Base-by-base conservation (phyloP, 37 sponge, comb jelly and placozoan species). In the Ephydatia muelleri region DNA sequence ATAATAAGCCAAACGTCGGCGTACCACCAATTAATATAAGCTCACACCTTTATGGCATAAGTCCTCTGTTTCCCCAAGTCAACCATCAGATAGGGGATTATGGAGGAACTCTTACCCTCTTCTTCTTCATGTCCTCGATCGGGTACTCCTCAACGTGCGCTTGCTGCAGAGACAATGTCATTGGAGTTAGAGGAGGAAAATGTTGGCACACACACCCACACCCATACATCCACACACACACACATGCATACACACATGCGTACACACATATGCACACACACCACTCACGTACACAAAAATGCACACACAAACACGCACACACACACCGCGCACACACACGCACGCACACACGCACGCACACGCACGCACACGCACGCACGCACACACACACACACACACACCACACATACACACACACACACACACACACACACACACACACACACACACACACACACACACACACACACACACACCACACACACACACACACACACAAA, bases 271-370 rank as follows among this genome's bases (percentile, higher is more conserved):
- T n/a, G n/a, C n/a, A 77, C 78, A 85, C 79, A 85, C 78, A 80
- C 87, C 87, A 87, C 87, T 80, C 87, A 87, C 82, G 73, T 81
- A 80, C 81, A 80, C 81, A 80, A 67, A 80, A 73, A 73, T 68
- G 80, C 82, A 80, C 87, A 87, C 76, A 87, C 82, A 87, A 81
- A 87, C 87, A 87, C 87, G 80, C 86, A 87, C 82, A 87, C 87
- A 87, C 87, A 87, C 87, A 87, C n/a, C n/a, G n/a, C 82, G 80
- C 87, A 87, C 87, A 81, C 87, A 84, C 84, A 84, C 83, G 49
- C 84, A 84, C 84, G 49, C 84, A 84, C 84, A 75, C 84, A 84
- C 84, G 75, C 84, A 84, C 77, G 49, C 84, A 84, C 84, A 84
- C 84, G 75, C 84, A 84, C 84, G 75, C 77, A 75, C 84, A 84